Percentiles rank a stretch among this genome's conserved stretches.
These are phyloP conservation scores for Diceros bicornis DNA, from an alignment of 2,797 vertebrate genomes.

Conservation along the genomic window DNA sequence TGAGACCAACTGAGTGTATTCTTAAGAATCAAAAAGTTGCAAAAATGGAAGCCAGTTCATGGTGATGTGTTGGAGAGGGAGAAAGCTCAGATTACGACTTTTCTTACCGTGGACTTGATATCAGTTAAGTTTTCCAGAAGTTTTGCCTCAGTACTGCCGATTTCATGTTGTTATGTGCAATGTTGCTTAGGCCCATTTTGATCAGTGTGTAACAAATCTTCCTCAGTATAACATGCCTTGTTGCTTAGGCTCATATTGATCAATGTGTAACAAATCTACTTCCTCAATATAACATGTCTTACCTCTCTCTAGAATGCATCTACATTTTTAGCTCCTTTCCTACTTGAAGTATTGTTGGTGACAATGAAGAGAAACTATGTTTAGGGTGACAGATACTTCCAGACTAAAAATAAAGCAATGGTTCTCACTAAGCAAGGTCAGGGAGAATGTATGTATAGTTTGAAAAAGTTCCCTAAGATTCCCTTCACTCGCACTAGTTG, in stretches of 20 bases:
- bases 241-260: slow-evolving; percentile 20
- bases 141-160: background rate
- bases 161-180: background rate
- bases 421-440: slow-evolving; percentile 63
- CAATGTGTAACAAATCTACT: background rate
- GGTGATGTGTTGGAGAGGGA: slow-evolving; percentile 5
- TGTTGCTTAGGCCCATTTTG: slow-evolving; percentile 2
- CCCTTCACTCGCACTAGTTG: slow-evolving; percentile 31
- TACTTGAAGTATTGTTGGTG: slow-evolving; percentile 47
- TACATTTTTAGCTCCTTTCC: slow-evolving; percentile 59
- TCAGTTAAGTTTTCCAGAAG: slow-evolving; percentile 3
- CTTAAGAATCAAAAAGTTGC: slow-evolving; percentile 44
- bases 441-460: slow-evolving; percentile 43
- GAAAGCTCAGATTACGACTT: slow-evolving; percentile 17
- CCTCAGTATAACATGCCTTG: background rate
- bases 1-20: slow-evolving; percentile 20
- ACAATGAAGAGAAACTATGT: slow-evolving; percentile 54
- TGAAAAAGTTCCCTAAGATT: slow-evolving; percentile 43
- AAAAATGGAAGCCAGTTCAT: background rate
- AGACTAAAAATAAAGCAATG: slow-evolving; percentile 65
- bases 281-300: background rate
- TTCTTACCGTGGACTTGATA: background rate
- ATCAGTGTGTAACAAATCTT: slow-evolving; percentile 1
- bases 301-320: slow-evolving; percentile 39
- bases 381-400: slow-evolving; percentile 63